Conservation (phyloP, 2,113 vertebrate species). For the Epinephelus fuscoguttatus region DNA sequence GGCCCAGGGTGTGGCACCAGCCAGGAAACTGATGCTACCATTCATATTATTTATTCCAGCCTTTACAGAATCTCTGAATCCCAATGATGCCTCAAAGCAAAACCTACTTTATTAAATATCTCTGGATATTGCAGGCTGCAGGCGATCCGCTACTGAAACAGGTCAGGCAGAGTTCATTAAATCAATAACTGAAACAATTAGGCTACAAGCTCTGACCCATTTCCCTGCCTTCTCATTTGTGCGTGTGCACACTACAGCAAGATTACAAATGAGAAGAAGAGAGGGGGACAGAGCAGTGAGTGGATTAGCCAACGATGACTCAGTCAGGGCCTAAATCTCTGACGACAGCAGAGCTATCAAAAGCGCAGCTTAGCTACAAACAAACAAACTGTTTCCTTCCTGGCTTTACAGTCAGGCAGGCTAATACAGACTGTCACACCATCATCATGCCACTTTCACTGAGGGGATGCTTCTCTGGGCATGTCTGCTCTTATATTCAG, state of each 20-base stretch:
- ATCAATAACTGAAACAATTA: slow-evolving; percentile 39
- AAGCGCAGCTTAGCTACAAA: slow-evolving; percentile 49
- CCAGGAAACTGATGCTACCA: background rate
- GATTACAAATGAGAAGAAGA: slow-evolving; percentile 46
- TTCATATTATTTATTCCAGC: background rate
- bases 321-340: slow-evolving; percentile 50
- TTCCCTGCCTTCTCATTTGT: slow-evolving; percentile 7
- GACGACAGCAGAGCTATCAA: slow-evolving; percentile 64
- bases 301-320: slow-evolving; percentile 65
- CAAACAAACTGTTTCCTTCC: slow-evolving; percentile 14
- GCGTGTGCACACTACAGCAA: background rate
- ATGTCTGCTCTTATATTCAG: background rate
- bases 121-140: background rate
- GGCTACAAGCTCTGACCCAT: slow-evolving; percentile 22
- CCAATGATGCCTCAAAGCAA: background rate
- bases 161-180: slow-evolving; percentile 30
- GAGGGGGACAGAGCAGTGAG: slow-evolving; percentile 32
- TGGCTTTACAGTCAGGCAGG: background rate
- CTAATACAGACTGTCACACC: background rate
- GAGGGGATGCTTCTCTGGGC: background rate
- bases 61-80: background rate
- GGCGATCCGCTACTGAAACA: background rate
- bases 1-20: background rate
- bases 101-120: background rate
- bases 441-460: background rate